Evolutionary conservation across 1,140 invertebrate species (phyloP), one percentile per base, ranked within the genome.

Genomic region (Mylabris phalerata): DNA sequence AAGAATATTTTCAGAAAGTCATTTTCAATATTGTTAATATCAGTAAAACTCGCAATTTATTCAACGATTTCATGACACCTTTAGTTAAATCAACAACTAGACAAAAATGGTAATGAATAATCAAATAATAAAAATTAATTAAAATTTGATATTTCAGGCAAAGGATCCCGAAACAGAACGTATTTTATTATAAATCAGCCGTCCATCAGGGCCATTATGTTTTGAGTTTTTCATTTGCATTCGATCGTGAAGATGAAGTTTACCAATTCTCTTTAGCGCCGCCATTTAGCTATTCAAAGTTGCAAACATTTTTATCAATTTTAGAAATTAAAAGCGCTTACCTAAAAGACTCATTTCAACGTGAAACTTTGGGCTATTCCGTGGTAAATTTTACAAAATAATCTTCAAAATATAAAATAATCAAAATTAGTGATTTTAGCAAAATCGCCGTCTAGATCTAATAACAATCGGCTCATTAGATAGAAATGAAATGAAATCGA

Each of bases 11-110:
- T 77, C 19, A 97, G 85, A 83, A 93, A 62, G 93, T 98, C 1
- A 89, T 99, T 60, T 98, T 99, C 75, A 98, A 98, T 70, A 87
- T 99, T 50, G 93, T 98, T 1, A 99, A 99, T 77, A 86, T 98
- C 48, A 95, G 93, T 59, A 98, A 97, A 75, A 87, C 83, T 55
- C 84, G 87, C 56, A 95, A 92, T 68, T 77, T 98, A 6, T 98
- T 94, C 68, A 84, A 90, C 55, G 82, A 86, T 19, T 90, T 93
- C 0, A 89, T 98, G 84, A 95, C 95, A 5, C 95, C 96, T 0
- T 74, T 98, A 42, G 93, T 99, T 0, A 91, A 92, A 72, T 95
- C 93, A 38, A 88, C 89, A 0, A 93, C 85, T 64, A 79, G 92
- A 48, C 87, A 86, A n/a, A 92, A 92, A 76, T 98, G 94, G 94